Evolutionary conservation across 2,797 vertebrate genomes (phyloP).

Genomic region (Pachyuromys duprasi): DNA sequence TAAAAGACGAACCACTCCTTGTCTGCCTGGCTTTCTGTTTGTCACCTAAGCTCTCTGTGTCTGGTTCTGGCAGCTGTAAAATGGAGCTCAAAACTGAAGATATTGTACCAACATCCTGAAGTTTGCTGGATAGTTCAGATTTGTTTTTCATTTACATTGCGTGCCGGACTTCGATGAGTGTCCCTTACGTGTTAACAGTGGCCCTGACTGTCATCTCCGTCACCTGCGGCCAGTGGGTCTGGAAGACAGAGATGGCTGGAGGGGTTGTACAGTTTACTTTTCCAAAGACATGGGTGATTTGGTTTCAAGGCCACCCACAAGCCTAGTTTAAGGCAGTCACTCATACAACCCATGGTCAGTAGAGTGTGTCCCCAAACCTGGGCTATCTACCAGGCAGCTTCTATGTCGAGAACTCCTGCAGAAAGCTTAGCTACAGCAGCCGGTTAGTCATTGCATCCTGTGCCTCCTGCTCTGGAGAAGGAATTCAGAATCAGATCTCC

Average conservation of each 20-base stretch:
- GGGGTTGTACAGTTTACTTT: neutral
- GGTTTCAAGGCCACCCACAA: neutral
- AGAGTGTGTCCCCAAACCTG: rapidly evolving
- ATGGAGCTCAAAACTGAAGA: neutral
- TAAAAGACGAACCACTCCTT: neutral
- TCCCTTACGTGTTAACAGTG: neutral
- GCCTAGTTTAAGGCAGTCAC: neutral
- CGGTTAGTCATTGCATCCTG: neutral
- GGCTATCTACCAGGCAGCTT: neutral
- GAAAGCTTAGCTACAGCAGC: neutral
- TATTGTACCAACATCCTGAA: neutral
- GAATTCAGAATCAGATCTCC: neutral
- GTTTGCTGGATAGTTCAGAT: neutral
- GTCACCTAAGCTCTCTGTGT: neutral
- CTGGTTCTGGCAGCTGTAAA: neutral
- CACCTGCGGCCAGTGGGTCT: neutral
- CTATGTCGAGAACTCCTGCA: neutral
- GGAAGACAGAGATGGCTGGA: neutral
- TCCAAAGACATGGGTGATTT: neutral
- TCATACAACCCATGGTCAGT: neutral
- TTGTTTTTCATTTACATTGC: neutral
- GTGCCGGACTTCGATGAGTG: neutral
- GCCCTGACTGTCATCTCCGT: neutral
- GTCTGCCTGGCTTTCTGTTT: neutral
- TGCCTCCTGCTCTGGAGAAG: neutral